Conservation (phyloP, 1,140 invertebrate genomes). For the Panulirus ornatus region DNA sequence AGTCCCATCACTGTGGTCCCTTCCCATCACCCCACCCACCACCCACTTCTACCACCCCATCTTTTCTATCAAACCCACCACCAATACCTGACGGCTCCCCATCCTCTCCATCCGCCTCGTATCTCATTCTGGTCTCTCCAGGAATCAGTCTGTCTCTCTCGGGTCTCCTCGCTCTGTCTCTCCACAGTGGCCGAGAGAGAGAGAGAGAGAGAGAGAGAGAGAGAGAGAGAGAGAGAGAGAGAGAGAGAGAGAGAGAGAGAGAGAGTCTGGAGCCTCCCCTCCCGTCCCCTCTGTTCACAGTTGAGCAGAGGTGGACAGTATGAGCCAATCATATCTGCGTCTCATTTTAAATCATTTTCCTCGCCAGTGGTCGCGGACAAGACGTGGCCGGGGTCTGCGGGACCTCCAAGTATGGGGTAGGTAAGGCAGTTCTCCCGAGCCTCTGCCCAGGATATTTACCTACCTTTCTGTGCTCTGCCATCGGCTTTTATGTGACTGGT, state of each 20-base stretch:
- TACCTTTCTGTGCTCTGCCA: slow-evolving; percentile 54
- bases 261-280: too few species aligned
- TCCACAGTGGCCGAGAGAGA: too few species aligned
- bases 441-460: slow-evolving; percentile 29
- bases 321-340: slow-evolving; percentile 63
- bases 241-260: slow-evolving; percentile 29
- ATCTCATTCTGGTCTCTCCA: not conserved
- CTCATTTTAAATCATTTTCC: slow-evolving; percentile 70
- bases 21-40: not conserved
- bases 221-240: slow-evolving; percentile 23
- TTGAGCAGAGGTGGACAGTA: slow-evolving; percentile 55
- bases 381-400: slow-evolving; percentile 19
- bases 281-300: slow-evolving; percentile 28
- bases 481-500: too few species aligned
- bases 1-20: not conserved
- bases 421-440: not conserved
- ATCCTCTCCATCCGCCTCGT: not conserved
- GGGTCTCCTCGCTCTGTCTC: too few species aligned
- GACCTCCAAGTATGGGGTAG: not conserved
- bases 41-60: not conserved
- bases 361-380: slow-evolving; percentile 35
- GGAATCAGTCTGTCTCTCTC: not conserved
- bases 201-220: too few species aligned
- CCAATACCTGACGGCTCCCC: not conserved
- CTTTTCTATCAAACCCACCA: not conserved